A percentile compares a stretch with the other conserved stretches of the same genome.
Evolutionary conservation across 1,140 invertebrate genomes (phyloP).

Genomic region (Paraescarpia echinospica): DNA sequence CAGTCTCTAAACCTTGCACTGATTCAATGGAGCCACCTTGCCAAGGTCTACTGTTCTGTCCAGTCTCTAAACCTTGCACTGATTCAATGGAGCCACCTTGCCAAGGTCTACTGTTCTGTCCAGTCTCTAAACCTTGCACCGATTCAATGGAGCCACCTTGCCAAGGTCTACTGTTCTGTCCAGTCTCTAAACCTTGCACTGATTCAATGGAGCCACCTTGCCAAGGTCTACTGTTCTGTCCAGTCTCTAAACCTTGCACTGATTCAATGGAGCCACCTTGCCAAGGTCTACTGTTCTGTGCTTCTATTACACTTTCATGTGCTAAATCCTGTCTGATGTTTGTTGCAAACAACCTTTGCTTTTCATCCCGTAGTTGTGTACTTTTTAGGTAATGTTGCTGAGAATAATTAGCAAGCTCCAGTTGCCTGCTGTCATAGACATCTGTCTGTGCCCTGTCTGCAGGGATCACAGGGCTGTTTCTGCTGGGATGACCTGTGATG

Average conservation of each 20-base stretch:
- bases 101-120: background rate
- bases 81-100: background rate
- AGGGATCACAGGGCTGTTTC: background rate
- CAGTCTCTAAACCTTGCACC: background rate
- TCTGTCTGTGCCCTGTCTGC: background rate
- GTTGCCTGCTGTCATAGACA: background rate
- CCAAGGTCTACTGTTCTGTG: background rate
- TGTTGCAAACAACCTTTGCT: background rate
- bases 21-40: background rate
- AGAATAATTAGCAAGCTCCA: background rate
- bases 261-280: background rate
- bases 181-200: background rate
- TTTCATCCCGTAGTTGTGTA: background rate
- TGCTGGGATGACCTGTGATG: background rate
- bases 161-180: background rate
- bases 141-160: background rate
- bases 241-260: background rate
- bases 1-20: background rate
- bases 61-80: background rate
- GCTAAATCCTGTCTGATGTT: background rate
- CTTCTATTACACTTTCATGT: background rate
- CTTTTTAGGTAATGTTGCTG: background rate
- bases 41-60: background rate
- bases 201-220: background rate
- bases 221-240: background rate